A percentile compares a stretch with the other conserved stretches of the same genome.
These are phyloP conservation scores for Amblyopsis hoosieri DNA, from an alignment of 2,797 vertebrate species.

Conservation along the genomic window DNA sequence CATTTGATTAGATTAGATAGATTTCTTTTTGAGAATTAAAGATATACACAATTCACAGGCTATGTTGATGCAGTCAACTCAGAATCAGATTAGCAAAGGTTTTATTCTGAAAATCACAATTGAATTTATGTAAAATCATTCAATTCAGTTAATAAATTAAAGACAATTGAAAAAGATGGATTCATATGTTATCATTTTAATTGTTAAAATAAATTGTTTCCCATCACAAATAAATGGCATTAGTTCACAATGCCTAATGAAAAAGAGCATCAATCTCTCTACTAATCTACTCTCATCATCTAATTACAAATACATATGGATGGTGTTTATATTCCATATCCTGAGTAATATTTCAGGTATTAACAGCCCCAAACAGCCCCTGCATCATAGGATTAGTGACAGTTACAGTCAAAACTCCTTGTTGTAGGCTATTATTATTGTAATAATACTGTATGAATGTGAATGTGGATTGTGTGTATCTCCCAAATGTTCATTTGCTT, in stretches of 20 bases:
- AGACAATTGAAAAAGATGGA: not conserved
- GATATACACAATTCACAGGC: too few species aligned
- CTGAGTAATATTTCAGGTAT: conserved; percentile 35
- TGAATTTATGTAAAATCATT: not conserved
- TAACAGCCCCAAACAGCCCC: conserved; percentile 26
- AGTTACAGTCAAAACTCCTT: conserved; percentile 49
- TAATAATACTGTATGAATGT: conserved; percentile 59
- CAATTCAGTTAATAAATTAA: not conserved
- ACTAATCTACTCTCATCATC: too few species aligned
- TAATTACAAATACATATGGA: conserved; percentile 41
- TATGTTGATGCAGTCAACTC: not conserved
- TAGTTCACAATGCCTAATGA: not conserved
- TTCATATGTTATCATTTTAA: not conserved
- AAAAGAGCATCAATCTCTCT: conserved; percentile 31
- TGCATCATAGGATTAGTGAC: conserved; percentile 47
- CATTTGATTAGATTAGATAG: not conserved
- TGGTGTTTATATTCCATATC: conserved; percentile 36
- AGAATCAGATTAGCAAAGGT: not conserved
- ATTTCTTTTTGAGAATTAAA: not conserved
- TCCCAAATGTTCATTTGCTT: conserved; percentile 43
- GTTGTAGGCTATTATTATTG: conserved; percentile 42
- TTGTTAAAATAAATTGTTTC: not conserved
- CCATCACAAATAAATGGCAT: conserved; percentile 15
- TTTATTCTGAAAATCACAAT: not conserved
- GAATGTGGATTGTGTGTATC: conserved; percentile 34